Percentiles rank a stretch among this genome's conserved stretches.
These are phyloP conservation scores for Halcyon leucocephala DNA, from an alignment of 2,797 vertebrate species.

Conservation along the genomic window DNA sequence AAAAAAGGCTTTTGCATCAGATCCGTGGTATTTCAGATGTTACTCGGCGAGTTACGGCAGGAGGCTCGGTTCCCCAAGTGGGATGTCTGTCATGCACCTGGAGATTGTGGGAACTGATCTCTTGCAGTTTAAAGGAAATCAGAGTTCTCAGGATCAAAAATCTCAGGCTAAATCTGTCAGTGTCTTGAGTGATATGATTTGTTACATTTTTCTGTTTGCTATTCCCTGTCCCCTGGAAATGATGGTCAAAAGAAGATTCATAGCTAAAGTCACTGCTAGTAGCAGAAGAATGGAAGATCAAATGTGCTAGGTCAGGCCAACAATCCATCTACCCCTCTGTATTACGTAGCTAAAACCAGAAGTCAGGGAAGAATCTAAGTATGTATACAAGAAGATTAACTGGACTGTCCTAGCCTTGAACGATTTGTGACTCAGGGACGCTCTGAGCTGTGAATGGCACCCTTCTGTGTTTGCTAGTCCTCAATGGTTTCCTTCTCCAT, in stretches of 20 bases:
- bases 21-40: background rate
- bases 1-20: background rate
- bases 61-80: background rate
- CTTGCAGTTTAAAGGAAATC: background rate
- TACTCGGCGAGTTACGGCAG: background rate
- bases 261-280: background rate
- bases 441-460: background rate
- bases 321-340: background rate
- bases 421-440: background rate
- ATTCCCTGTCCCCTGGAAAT: background rate
- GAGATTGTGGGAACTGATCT: slow-evolving; percentile 25
- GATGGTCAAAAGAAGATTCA: background rate
- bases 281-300: background rate
- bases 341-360: background rate
- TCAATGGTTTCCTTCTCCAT: background rate
- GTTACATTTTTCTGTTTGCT: background rate
- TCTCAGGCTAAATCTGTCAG: background rate
- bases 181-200: background rate
- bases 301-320: background rate
- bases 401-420: background rate
- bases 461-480: background rate
- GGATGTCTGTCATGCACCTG: slow-evolving; percentile 29
- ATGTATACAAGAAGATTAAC: background rate
- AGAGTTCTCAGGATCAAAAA: background rate
- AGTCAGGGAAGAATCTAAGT: background rate